Evolutionary conservation across 1,140 invertebrate genomes (phyloP), one percentile per base, ranked within the genome.

Genomic region (Calliopsis andreniformis): DNA sequence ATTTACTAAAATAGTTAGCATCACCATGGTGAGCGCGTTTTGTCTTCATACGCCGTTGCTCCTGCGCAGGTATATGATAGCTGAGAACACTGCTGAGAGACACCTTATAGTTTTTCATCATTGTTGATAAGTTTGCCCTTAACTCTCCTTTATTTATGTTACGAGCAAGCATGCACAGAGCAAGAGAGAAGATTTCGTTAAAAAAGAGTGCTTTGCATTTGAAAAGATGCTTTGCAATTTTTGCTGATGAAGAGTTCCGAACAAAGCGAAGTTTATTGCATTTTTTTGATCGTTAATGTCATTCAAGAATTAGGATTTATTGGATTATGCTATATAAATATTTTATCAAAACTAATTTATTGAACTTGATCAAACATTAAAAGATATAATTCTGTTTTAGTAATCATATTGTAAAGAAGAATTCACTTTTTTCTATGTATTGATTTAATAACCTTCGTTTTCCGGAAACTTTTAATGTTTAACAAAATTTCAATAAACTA

Each of bases 51-150:
- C 84, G 89, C 62, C 86, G 86, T 68, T 89, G 85, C 30, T 87
- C 85, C 81, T 91, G 86, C 28, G 83, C 76, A 7, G 90, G 91
- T 76, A 91, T 87, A 61, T 92, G 91, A 84, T 92, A 92, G 68
- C 87, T 92, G 84, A 91, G 85, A 43, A 92, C 88, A 53, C 89
- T 91, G 87, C 89, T 92, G 76, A 92, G 81, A 25, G 86, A 87
- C 56, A 92, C 87, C 87, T 91, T 91, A 85, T 91, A 92, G 89
- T 92, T 91, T 92, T 92, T 91, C 84, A 89, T 71, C 76, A 77
- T 14, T 71, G 76, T 47, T 83, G 91, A 73, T 85, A 89, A 16
- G 86, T 92, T 71, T 82, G 90, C 67, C 91, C 90, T 81, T 91
- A 92, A 71, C 87, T 89, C 76, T 92, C 90, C 80, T 93, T 91